A percentile compares a stretch with the other conserved stretches of the same genome.
Conservation (phyloP, 2,888 invertebrate species). For the Amphipoea oculea region DNA sequence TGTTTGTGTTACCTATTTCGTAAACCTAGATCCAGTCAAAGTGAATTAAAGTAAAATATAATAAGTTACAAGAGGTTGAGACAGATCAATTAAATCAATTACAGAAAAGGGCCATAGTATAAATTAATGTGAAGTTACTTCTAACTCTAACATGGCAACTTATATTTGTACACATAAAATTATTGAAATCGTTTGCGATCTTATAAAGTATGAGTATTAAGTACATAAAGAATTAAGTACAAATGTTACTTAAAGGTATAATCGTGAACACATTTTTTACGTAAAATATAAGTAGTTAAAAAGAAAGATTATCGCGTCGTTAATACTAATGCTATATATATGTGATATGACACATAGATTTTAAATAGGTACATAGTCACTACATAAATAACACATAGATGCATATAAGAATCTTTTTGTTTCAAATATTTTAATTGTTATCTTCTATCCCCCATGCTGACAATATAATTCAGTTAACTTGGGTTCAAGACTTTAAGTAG, state of each 20-base stretch:
- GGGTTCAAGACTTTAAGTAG: slow-evolving; percentile 53
- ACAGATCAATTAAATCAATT: slow-evolving; percentile 18
- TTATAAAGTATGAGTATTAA: slow-evolving; percentile 57
- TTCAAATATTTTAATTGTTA: slow-evolving; percentile 49
- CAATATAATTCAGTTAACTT: slow-evolving; percentile 53
- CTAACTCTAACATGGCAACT: slow-evolving; percentile 71
- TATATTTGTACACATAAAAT: slow-evolving; percentile 67
- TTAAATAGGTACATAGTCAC: slow-evolving; percentile 58
- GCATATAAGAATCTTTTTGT: slow-evolving; percentile 53
- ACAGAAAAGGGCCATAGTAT: slow-evolving; percentile 30
- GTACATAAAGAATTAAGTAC: slow-evolving; percentile 59
- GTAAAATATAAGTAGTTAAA: slow-evolving; percentile 48
- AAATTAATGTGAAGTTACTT: slow-evolving; percentile 35
- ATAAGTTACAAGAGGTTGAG: slow-evolving; percentile 20
- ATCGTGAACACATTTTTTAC: slow-evolving; percentile 61
- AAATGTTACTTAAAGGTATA: slow-evolving; percentile 52
- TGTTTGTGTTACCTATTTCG: slow-evolving; percentile 26
- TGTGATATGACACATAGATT: slow-evolving; percentile 63
- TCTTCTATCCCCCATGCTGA: slow-evolving; percentile 50
- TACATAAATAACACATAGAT: slow-evolving; percentile 60
- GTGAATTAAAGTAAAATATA: slow-evolving; percentile 6
- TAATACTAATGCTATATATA: slow-evolving; percentile 57
- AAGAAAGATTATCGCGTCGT: slow-evolving; percentile 38
- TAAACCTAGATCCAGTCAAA: slow-evolving; percentile 33
- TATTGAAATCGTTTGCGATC: slow-evolving; percentile 34